Evolutionary conservation across 2,113 vertebrate genomes (phyloP).

Genomic region (Eleginops maclovinus): DNA sequence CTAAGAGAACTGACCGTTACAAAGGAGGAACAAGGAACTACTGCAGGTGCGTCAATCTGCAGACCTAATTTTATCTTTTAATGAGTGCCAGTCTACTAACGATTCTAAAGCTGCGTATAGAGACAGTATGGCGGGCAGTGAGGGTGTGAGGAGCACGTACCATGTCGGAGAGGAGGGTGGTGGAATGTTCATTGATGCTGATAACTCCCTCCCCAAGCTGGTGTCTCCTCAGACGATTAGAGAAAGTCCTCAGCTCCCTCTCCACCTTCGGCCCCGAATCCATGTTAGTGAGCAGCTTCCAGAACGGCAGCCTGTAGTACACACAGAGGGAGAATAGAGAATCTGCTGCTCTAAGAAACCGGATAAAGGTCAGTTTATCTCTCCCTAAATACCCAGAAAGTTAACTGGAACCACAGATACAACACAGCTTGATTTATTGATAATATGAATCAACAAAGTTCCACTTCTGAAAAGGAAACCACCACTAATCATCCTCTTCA

Average conservation of each 20-base stretch:
- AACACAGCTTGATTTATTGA: neutral
- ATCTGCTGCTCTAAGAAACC: conserved; percentile 1
- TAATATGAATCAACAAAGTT: conserved; percentile 4
- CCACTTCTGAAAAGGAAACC: neutral
- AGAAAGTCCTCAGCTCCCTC: conserved; percentile 87
- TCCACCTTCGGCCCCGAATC: conserved; percentile 86
- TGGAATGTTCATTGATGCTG: conserved; percentile 88
- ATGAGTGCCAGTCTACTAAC: neutral
- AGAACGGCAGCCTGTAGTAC: conserved; percentile 84
- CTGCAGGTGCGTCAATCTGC: no score
- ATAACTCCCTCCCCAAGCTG: conserved; percentile 87
- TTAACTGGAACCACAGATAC: conserved; percentile 1
- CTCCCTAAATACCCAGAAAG: conserved; percentile 1
- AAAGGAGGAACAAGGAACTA: no score
- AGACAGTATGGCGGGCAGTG: neutral
- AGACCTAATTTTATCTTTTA: neutral
- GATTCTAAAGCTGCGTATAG: neutral
- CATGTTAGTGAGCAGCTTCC: conserved; percentile 81
- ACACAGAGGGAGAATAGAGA: conserved; percentile 8
- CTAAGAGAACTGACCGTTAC: no score
- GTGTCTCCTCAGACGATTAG: conserved; percentile 86
- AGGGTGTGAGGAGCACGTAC: conserved; percentile 67
- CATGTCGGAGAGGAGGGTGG: conserved; percentile 83
- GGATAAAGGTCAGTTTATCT: conserved; percentile 2
- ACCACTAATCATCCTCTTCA: conserved; percentile 3